Percentiles rank a stretch among this genome's conserved stretches.
Conservation (phyloP, 2,113 vertebrate species). For the Delphinus delphis region DNA sequence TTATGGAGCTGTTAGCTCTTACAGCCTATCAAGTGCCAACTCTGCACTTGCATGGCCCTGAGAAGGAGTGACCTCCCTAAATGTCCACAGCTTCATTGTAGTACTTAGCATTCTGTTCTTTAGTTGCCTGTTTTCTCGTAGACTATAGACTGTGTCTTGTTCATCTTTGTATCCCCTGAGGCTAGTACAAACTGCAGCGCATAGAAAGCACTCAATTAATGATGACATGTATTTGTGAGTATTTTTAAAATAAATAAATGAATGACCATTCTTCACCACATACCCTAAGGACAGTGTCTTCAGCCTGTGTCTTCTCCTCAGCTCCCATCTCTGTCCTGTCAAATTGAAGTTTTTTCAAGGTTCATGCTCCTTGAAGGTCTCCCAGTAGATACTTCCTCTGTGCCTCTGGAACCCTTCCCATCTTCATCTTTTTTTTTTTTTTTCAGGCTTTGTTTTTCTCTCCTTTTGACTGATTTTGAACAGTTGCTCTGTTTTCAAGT, state of each 20-base stretch:
- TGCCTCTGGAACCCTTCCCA: not conserved
- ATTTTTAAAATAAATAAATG: not conserved
- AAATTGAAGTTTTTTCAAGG: not conserved
- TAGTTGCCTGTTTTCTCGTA: not conserved
- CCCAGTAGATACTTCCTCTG: not conserved
- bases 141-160: rapidly evolving
- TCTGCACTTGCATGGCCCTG: rapidly evolving
- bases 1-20: not conserved
- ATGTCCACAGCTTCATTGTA: too few relatives aligned
- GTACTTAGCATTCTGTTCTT: not conserved
- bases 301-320: not conserved
- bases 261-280: not conserved
- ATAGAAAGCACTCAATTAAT: not conserved
- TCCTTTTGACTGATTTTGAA: not conserved
- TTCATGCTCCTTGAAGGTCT: not conserved
- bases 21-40: not conserved
- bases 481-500: not conserved
- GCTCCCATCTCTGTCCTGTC: not conserved
- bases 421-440: not conserved
- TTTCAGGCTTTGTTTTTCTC: not conserved
- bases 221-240: not conserved
- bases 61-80: not conserved
- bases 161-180: not conserved
- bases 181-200: not conserved
- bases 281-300: not conserved